Evolutionary conservation across 2,113 vertebrate species (phyloP).

Genomic region (Mesoclemmys tuberculata): DNA sequence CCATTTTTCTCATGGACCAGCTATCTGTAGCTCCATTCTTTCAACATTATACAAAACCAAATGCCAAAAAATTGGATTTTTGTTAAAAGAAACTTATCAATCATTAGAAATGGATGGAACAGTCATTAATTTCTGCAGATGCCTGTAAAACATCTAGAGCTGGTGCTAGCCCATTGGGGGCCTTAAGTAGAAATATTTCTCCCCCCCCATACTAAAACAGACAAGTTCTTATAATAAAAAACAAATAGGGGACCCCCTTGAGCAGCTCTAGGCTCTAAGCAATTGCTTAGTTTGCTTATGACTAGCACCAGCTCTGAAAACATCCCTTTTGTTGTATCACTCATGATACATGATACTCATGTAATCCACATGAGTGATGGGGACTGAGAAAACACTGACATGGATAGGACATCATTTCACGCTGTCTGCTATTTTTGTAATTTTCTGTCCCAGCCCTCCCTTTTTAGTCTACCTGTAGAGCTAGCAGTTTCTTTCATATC

Average conservation of each 20-base stretch:
- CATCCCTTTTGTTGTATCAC: not conserved
- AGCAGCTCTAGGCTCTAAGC: too few relatives aligned
- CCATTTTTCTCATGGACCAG: not conserved
- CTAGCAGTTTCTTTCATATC: not conserved
- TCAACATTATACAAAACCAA: not conserved
- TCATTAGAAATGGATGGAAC: not conserved
- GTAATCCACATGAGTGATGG: not conserved
- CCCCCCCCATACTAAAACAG: not conserved
- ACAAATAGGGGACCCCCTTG: too few relatives aligned
- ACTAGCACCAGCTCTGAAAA: not conserved
- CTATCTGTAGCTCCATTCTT: not conserved
- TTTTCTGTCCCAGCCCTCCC: not conserved
- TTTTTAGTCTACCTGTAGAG: not conserved
- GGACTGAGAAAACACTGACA: slow-evolving; percentile 30
- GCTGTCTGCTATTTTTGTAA: not conserved
- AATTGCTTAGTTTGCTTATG: not conserved
- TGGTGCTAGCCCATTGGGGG: not conserved
- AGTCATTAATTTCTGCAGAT: not conserved
- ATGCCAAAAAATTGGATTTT: not conserved
- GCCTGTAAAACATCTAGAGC: not conserved
- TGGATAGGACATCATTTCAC: not conserved
- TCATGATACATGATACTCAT: not conserved
- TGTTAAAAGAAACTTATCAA: not conserved
- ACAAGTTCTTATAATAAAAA: not conserved
- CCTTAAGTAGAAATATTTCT: not conserved